Base-by-base conservation (phyloP, 23 tunicate genomes). In the Aplidium turbinatum region DNA sequence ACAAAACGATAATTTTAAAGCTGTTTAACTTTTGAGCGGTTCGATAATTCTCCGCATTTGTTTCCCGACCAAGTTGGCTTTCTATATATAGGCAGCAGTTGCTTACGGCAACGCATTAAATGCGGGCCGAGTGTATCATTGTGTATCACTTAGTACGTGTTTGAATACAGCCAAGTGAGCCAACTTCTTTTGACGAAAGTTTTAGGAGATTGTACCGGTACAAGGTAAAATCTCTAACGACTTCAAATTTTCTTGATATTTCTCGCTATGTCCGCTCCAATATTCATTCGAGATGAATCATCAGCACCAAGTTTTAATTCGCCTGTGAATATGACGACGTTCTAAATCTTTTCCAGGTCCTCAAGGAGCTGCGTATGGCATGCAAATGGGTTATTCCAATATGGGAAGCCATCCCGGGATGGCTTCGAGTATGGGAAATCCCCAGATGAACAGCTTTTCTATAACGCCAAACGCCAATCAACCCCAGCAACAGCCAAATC, bases 331-430 rank as follows among this genome's bases (percentile, higher is more conserved):
- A n/a, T n/a, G n/a, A n/a, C n/a, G n/a, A n/a, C 50, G 16, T 42
- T 16, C 11, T 42, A 16, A 42, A 9, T 42, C 16, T 42, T 42
- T 11, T 42, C 6, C 9, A 65, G 72, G 72, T 7, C 72, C 24
- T 3, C 72, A 65, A 65, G 72, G 72, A 16, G 38, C 36, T 30
- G 27, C 23, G 36, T 65, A 35, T 21, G 72, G 50, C 19, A 65
- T 65, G 72, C 48, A 65, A 11, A 65, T 65, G 72, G 72, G 72
- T 21, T 65, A 65, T 50, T 35, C 72, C 3, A 16, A 26, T 36
- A 65, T 65, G 72, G 38, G 19, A 11, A 48, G 27, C 26, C 72
- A 65, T 36, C 36, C 38, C 50, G 38, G 72, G 26, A 48, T 50
- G 7, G 3, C 48, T 27, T 36, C 38, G 72, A 48, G 50, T 25